Evolutionary conservation across 2,888 invertebrate genomes (phyloP).

Genomic region (Pterostichus niger): DNA sequence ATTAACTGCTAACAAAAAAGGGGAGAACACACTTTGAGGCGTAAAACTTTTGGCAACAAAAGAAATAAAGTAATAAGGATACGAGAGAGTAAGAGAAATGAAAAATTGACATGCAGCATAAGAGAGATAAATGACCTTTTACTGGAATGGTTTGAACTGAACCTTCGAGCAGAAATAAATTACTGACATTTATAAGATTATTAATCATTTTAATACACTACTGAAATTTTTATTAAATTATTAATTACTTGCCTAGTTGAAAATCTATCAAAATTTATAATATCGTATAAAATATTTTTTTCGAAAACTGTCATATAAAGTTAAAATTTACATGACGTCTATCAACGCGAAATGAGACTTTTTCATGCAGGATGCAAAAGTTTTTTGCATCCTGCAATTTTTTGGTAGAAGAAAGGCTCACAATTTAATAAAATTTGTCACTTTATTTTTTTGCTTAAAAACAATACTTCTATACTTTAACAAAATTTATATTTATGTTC

Average conservation of each 20-base stretch:
- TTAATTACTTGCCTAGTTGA: not conserved
- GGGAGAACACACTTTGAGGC: too few relatives aligned
- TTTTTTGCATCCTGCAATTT: too few relatives aligned
- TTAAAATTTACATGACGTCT: not conserved
- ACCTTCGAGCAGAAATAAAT: not conserved
- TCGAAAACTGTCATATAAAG: too few relatives aligned
- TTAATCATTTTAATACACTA: constrained; percentile 28
- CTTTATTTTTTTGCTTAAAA: too few relatives aligned
- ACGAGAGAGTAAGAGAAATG: too few relatives aligned
- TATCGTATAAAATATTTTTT: not conserved
- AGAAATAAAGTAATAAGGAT: not conserved
- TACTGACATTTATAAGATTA: not conserved
- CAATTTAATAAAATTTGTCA: too few relatives aligned
- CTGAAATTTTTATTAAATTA: not conserved
- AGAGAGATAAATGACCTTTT: constrained; percentile 2
- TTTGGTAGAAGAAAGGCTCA: too few relatives aligned
- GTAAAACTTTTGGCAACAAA: not conserved
- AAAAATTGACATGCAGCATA: constrained; percentile 7
- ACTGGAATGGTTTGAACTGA: not conserved
- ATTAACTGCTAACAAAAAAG: too few relatives aligned
- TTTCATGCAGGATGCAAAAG: too few relatives aligned
- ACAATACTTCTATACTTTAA: too few relatives aligned
- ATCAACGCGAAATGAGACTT: too few relatives aligned
- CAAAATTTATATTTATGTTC: too few relatives aligned
- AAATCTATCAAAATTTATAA: not conserved